phyloP scores from a whole-genome alignment of 2,797 vertebrate species.

The Anguilla anguilla region DNA sequence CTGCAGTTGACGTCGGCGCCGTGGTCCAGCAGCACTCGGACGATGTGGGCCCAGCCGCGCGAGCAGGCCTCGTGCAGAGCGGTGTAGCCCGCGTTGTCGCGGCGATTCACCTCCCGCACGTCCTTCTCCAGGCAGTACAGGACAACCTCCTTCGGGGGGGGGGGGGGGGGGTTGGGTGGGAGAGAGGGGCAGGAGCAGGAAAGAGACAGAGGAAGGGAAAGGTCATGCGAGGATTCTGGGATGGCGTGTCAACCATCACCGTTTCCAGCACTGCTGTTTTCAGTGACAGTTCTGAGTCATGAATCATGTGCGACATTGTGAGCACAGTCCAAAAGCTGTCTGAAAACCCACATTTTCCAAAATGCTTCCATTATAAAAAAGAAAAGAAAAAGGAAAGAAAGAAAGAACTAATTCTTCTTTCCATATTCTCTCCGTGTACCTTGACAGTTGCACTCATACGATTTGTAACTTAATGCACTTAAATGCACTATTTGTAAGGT shows the following conservation, averaged over 20 bases:
- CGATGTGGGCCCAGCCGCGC: conserved; percentile 90
- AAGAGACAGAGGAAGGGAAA: background rate
- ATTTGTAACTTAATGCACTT: background rate
- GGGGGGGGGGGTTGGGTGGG: too few species aligned
- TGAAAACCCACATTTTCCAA: background rate
- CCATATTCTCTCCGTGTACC: background rate
- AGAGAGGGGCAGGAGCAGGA: background rate
- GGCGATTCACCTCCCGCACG: conserved; percentile 89
- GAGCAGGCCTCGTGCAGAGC: conserved; percentile 95
- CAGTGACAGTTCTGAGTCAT: background rate
- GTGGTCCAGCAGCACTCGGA: conserved; percentile 88
- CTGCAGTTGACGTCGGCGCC: conserved; percentile 98
- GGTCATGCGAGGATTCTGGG: background rate
- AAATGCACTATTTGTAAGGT: background rate
- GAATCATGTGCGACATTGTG: background rate
- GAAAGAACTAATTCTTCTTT: too few species aligned
- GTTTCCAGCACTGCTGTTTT: background rate
- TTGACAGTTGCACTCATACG: background rate
- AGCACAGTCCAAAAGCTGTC: background rate
- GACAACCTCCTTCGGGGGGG: conserved; percentile 84
- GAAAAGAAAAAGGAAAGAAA: background rate
- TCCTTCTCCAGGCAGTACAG: conserved; percentile 96
- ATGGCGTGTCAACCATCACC: background rate
- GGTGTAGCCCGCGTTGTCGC: conserved; percentile 95
- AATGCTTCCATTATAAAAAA: background rate